phyloP scores from a whole-genome alignment of 2,888 invertebrate species.

The Lasiommata megera region DNA sequence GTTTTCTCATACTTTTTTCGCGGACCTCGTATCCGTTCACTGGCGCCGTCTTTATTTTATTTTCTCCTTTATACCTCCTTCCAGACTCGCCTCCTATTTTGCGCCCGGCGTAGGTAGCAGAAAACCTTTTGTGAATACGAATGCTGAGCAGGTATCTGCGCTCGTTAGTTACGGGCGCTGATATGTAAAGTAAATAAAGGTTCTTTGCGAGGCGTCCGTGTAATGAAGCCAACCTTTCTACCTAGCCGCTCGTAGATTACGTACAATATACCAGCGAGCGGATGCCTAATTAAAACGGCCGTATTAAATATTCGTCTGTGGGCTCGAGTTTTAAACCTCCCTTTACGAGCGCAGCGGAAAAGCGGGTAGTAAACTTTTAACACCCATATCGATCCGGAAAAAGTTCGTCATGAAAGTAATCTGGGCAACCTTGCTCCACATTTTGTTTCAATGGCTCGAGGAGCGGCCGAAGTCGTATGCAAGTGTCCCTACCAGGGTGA shows the following conservation, averaged over 20 bases:
- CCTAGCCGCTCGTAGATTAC: slow-evolving; percentile 22
- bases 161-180: slow-evolving; percentile 74
- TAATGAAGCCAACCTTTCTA: slow-evolving; percentile 40
- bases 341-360: slow-evolving; percentile 55
- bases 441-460: slow-evolving; percentile 72
- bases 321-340: slow-evolving; percentile 38
- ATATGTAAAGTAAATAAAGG: slow-evolving; percentile 79
- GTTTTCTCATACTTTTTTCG: slow-evolving; percentile 77
- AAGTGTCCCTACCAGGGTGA: slow-evolving; percentile 79
- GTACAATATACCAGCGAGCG: slow-evolving; percentile 19
- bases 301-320: slow-evolving; percentile 32
- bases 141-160: slow-evolving; percentile 76
- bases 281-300: slow-evolving; percentile 26
- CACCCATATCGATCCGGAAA: slow-evolving; percentile 74
- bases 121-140: slow-evolving; percentile 80
- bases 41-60: slow-evolving; percentile 80
- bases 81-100: slow-evolving; percentile 75
- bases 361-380: slow-evolving; percentile 72
- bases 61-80: slow-evolving; percentile 80
- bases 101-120: slow-evolving; percentile 77
- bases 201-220: slow-evolving; percentile 43
- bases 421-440: slow-evolving; percentile 78
- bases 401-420: slow-evolving; percentile 77
- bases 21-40: slow-evolving; percentile 76
- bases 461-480: slow-evolving; percentile 67